These are phyloP conservation scores for Bothrops jararaca DNA, from an alignment of 2,113 vertebrate genomes.

Conservation along the genomic window DNA sequence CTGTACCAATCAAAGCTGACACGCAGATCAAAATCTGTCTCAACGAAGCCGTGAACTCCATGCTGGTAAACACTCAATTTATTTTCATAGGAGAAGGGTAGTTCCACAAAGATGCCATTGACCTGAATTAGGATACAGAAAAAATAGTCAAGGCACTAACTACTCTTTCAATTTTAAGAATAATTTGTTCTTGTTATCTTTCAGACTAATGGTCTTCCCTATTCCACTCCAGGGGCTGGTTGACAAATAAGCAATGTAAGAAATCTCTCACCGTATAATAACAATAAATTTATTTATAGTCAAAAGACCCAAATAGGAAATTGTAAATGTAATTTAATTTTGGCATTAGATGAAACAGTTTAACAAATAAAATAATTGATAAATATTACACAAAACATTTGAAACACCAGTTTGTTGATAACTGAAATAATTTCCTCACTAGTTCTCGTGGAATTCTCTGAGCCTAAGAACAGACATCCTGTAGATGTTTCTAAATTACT, in stretches of 20 bases:
- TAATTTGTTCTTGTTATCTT: neutral
- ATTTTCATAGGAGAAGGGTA: slow-evolving; percentile 29
- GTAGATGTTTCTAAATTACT: neutral
- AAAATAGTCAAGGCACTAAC: neutral
- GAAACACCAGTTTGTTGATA: neutral
- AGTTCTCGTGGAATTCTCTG: neutral
- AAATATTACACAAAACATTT: neutral
- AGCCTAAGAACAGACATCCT: neutral
- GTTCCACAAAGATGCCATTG: slow-evolving; percentile 36
- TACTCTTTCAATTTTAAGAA: neutral
- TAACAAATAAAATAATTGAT: neutral
- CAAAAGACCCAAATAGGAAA: neutral
- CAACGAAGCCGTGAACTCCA: slow-evolving; percentile 57
- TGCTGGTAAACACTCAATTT: slow-evolving; percentile 34
- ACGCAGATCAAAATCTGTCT: slow-evolving; percentile 47
- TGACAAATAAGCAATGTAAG: neutral
- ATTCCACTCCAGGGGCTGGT: neutral
- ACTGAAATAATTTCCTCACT: neutral
- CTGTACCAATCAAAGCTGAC: slow-evolving; percentile 71
- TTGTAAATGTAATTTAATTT: neutral
- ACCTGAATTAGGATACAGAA: slow-evolving; percentile 18
- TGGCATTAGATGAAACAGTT: neutral
- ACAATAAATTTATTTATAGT: neutral
- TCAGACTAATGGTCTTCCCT: neutral
- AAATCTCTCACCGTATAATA: neutral